A percentile compares a stretch with the other conserved stretches of the same genome.
These are phyloP conservation scores for Xylocopa sonorina DNA, from an alignment of 1,140 invertebrate species.

Conservation along the genomic window DNA sequence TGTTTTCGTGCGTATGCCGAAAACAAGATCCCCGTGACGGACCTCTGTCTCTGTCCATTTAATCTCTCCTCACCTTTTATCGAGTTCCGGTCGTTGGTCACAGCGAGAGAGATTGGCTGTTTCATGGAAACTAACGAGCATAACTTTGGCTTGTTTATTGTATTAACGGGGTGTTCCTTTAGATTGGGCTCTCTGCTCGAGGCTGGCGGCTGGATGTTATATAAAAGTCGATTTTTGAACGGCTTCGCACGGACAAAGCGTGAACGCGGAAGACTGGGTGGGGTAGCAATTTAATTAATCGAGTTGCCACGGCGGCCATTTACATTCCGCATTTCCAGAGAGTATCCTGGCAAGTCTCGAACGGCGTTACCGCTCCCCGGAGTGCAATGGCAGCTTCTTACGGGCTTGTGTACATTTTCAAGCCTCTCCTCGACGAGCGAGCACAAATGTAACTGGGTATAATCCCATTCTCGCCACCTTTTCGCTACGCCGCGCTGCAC, in stretches of 20 bases:
- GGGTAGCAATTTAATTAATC: constrained; percentile 73
- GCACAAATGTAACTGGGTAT: constrained; percentile 27
- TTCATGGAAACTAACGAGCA: no score
- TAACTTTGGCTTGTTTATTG: no score
- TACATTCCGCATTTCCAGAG: constrained; percentile 70
- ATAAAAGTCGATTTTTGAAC: no score
- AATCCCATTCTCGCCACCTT: constrained; percentile 22
- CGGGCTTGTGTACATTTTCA: constrained; percentile 49
- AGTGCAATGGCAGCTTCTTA: constrained; percentile 70
- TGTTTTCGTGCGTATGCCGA: neutral
- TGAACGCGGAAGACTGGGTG: neutral
- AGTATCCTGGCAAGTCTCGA: constrained; percentile 43
- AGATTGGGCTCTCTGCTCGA: no score
- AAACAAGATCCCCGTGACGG: neutral
- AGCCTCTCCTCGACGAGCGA: constrained; percentile 17
- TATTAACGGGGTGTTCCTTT: no score
- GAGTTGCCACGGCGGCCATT: constrained; percentile 72
- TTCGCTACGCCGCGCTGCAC: neutral
- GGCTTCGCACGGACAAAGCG: no score
- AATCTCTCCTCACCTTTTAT: constrained; percentile 13
- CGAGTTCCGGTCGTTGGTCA: neutral
- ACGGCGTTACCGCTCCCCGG: constrained; percentile 68
- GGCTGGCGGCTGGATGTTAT: no score
- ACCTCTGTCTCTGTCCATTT: neutral
- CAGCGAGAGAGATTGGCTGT: no score